Base-by-base conservation (phyloP, 2,888 invertebrate genomes). In the Callosobruchus maculatus region DNA sequence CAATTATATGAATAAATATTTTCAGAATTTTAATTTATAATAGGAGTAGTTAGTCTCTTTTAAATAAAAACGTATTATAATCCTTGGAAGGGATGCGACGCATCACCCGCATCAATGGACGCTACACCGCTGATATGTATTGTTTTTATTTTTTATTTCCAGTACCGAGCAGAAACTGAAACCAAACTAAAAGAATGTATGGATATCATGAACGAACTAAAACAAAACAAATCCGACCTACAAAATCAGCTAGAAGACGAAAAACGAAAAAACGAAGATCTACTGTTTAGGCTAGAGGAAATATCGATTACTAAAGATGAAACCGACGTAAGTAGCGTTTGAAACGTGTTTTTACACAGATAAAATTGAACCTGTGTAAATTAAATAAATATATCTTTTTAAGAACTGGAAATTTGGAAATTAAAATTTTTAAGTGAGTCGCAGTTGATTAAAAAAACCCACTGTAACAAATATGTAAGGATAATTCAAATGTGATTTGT, bases 241-340 rank as follows among this genome's bases (percentile, higher is more conserved):
- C 87, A 89, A 78, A 88, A 90, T 76, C 91, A 92, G 82, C 86
- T 96, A 78, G 94, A 94, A 74, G 95, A 95, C 81, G 95, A 95
- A 83, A 90, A 90, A 80, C 92, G 93, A 83, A 95, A 93, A 87
- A 92, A 93, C 4, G 97, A 97, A 88, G 97, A 97, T 86, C 89
- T 97, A 76, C 93, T 96, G 87, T 97, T 97, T 85, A 90, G 94
- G 74, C 93, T 95, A 78, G 98, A 98, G 88, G 98, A 98, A 86
- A 96, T 96, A 80, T 93, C 94, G 70, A 94, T 97, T 82, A 92
- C 92, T 81, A 96, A 95, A 86, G 94, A 94, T 83, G 97, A 97
- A 86, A 90, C 95, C 80, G 94, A 96, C 91, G 96, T 97, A 90
- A 89, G 87, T 84, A 75, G 13, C 49, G 4, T 49, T 18, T 1